Evolutionary conservation across 1,140 invertebrate species (phyloP), one percentile per base, ranked within the genome.

Genomic region (Ruditapes philippinarum): DNA sequence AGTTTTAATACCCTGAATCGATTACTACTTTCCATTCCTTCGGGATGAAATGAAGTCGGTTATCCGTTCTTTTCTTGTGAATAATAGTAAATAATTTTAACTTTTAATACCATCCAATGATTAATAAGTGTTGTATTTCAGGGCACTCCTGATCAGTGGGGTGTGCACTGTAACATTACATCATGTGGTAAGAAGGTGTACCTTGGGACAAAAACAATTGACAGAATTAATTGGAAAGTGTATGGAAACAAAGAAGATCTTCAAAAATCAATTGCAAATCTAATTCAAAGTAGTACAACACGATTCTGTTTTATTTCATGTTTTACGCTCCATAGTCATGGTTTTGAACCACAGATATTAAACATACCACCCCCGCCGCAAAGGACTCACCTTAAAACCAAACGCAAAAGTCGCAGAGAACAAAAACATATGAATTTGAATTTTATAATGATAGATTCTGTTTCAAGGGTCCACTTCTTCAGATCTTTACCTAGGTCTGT

Each of bases 361-460:
- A 60, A 91, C n/a, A 70, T 94, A 22, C 93, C 93, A 49, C 92
- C 91, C 36, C 25, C 73, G 33, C 1, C 90, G 19, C 28, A 36
- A 22, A 40, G 17, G 14, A 1, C 40, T 45, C 14, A 7, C 7
- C 54, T 4, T 25, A 57, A 31, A 31, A 19, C 57, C 11, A 28
- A 60, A 33, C 28, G 25, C 28, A 36, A 25, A 57, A 31, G 19
- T 11, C 9, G 5, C 5, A 5, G 22, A 81, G 31, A 51, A 74
- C 14, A 78, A 22, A 51, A 70, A 17, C 36, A 65, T 11, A 91
- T 95, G 4, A 95, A 94, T 88, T 88, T 95, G 38, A 95, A 95
- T 90, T 60, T 95, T 7, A 90, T 95, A 36, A 93, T 95, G 51
- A 83, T 95, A 33, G 95, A 95, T 86, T 95, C 95, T n/a, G 91